Base-by-base conservation (phyloP, 2,797 vertebrate species). In the Geotrypetes seraphini region DNA sequence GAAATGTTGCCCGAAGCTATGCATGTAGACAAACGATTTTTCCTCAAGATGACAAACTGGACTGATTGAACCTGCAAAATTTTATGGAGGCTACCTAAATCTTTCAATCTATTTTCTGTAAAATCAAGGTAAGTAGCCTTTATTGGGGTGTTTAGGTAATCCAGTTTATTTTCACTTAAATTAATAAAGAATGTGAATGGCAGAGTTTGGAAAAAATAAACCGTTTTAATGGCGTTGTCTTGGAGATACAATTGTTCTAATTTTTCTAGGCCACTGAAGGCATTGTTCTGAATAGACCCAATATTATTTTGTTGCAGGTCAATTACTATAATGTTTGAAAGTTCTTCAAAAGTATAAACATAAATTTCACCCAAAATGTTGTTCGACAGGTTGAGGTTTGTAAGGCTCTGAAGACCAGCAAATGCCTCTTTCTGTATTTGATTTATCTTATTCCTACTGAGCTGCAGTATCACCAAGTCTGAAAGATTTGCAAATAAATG, bases 251-350 rank as follows among this genome's bases (percentile, higher is more conserved):
- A 53, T 2, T 2, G 11, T 24, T 41, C 9, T 22, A 97, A 56
- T 1, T 36, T 57, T 4, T 24, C 3, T 36, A 93, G 75, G 4
- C 43, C 51, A 2, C 4, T 36, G 66, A 96, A 96, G 1, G 88
- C 65, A 0, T 46, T 0, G 3, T 25, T 0, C 23, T 34, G 54
- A 43, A 95, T 66, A 1, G 26, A 37, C 10, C 87, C 83, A 2
- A 94, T 90, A 38, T 92, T 81, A 50, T 95, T 96, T 49, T 76
- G 31, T 14, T 84, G 78, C 47, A 96, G 69, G 33, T 92, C 81
- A 15, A 96, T 57, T 10, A 37, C 16, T 2, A 0, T 6, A 4
- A 93, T 28, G 12, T 47, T 65, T 2, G 2, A 27, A 3, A 88
- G 63, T 8, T 75, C 75, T 1, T 55, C 28, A 62, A 96, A 96